These are phyloP conservation scores for Linepithema humile DNA, from an alignment of 1,140 invertebrate species.

Conservation along the genomic window DNA sequence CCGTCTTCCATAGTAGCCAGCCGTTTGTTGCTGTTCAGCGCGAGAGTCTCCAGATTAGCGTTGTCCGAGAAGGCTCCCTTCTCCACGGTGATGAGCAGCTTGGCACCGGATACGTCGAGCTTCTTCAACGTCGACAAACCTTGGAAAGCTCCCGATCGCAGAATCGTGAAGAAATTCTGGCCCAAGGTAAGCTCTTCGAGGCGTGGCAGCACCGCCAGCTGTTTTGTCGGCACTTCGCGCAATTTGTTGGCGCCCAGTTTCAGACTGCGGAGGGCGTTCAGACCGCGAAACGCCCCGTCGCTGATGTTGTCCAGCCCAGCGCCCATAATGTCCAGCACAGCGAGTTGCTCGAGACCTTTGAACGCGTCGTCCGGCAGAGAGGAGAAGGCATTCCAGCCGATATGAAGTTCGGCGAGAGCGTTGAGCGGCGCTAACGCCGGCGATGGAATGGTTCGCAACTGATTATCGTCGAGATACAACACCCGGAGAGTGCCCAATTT, in stretches of 20 bases:
- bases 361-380: conserved; percentile 90
- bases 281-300: conserved; percentile 89
- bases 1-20: conserved; percentile 89
- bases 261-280: conserved; percentile 89
- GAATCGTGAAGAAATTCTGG: conserved; percentile 90
- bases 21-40: conserved; percentile 91
- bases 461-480: conserved; percentile 94
- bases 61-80: conserved; percentile 92
- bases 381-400: conserved; percentile 93
- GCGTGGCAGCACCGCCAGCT: conserved; percentile 88
- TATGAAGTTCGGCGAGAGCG: conserved; percentile 91
- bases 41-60: conserved; percentile 91
- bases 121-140: conserved; percentile 90
- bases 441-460: conserved; percentile 90
- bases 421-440: conserved; percentile 89
- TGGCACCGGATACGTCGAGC: conserved; percentile 91
- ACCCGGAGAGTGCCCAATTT: conserved; percentile 90
- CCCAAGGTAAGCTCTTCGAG: conserved; percentile 92
- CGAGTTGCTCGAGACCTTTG: conserved; percentile 89
- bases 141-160: conserved; percentile 90
- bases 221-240: conserved; percentile 89
- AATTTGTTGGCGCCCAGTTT: conserved; percentile 92
- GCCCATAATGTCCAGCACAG: conserved; percentile 91
- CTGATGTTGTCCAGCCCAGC: conserved; percentile 92
- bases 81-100: conserved; percentile 88